Percentiles rank a stretch among this genome's conserved stretches.
These are phyloP conservation scores for Rhynchotus rufescens DNA, from an alignment of 2,797 vertebrate species.

Conservation along the genomic window DNA sequence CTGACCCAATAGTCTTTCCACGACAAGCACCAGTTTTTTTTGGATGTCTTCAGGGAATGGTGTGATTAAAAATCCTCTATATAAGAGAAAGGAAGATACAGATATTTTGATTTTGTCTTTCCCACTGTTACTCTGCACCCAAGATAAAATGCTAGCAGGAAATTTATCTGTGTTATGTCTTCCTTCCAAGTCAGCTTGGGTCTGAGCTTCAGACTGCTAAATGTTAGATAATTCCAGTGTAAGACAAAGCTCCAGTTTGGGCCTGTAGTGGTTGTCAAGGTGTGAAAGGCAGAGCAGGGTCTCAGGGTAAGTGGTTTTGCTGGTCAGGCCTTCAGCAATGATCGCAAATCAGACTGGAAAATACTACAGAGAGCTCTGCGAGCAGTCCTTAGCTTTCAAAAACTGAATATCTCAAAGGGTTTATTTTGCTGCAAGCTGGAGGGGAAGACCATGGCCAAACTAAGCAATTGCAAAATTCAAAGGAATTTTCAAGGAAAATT, in stretches of 20 bases:
- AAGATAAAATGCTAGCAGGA: slow-evolving; percentile 44
- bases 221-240: slow-evolving; percentile 28
- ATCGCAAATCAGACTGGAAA: slow-evolving; percentile 18
- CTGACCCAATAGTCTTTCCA: slow-evolving; percentile 14
- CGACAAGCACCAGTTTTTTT: neutral
- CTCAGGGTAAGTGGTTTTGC: slow-evolving; percentile 21
- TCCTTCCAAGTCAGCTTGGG: neutral
- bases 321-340: slow-evolving; percentile 1
- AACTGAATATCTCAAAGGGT: neutral
- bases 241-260: slow-evolving; percentile 42
- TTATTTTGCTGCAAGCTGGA: neutral
- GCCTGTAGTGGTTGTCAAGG: slow-evolving; percentile 27
- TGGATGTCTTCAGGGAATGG: slow-evolving; percentile 3
- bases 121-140: slow-evolving; percentile 5
- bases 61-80: slow-evolving; percentile 37
- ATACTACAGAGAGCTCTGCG: neutral
- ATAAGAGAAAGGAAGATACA: slow-evolving; percentile 48
- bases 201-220: neutral
- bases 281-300: slow-evolving; percentile 25
- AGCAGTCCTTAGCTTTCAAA: neutral
- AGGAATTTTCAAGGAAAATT: slow-evolving; percentile 17
- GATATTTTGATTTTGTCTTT: slow-evolving; percentile 60
- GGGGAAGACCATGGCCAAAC: neutral
- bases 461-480: slow-evolving; percentile 6
- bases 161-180: slow-evolving; percentile 77